Percentiles rank a stretch among this genome's conserved stretches.
Evolutionary conservation across 2,888 invertebrate species (phyloP).

Genomic region (Opisthograptis luteolata): DNA sequence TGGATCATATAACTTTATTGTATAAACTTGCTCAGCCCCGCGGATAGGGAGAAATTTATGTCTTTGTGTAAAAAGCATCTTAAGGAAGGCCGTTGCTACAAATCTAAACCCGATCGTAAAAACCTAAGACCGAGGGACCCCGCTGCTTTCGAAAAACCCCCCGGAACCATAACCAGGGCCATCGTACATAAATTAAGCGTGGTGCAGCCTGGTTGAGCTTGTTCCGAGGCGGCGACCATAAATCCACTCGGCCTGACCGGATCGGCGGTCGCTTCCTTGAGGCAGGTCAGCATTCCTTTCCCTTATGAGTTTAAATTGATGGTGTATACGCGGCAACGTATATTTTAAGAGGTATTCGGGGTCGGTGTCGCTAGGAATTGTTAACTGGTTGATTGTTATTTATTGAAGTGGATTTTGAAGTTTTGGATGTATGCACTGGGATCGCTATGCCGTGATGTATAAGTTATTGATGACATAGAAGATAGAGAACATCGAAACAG

Average conservation of each 20-base stretch:
- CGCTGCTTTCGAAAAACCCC: slow-evolving; percentile 24
- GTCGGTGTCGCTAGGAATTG: slow-evolving; percentile 11
- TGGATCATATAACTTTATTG: neutral
- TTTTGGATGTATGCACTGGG: neutral
- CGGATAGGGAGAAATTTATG: neutral
- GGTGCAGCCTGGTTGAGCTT: slow-evolving; percentile 23
- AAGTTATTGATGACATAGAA: too few relatives aligned
- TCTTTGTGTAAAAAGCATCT: slow-evolving; percentile 5
- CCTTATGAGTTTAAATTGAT: slow-evolving; percentile 24
- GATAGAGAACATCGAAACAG: too few relatives aligned
- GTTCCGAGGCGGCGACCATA: slow-evolving; percentile 28
- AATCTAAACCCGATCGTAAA: slow-evolving; percentile 10
- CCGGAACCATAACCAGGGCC: slow-evolving; percentile 28
- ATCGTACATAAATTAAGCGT: slow-evolving; percentile 34
- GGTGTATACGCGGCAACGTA: slow-evolving; percentile 5
- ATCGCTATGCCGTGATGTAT: too few relatives aligned
- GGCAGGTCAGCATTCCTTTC: slow-evolving; percentile 35
- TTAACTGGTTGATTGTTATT: slow-evolving; percentile 4
- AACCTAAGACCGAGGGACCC: slow-evolving; percentile 1
- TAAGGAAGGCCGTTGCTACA: slow-evolving; percentile 1
- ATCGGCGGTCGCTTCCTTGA: slow-evolving; percentile 27
- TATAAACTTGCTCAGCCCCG: neutral
- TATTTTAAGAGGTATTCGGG: slow-evolving; percentile 21
- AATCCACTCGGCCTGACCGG: slow-evolving; percentile 24
- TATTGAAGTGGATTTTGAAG: slow-evolving; percentile 2